Evolutionary conservation across 2,113 vertebrate genomes (phyloP), one percentile per base, ranked within the genome.

Genomic region (Sus scrofa): DNA sequence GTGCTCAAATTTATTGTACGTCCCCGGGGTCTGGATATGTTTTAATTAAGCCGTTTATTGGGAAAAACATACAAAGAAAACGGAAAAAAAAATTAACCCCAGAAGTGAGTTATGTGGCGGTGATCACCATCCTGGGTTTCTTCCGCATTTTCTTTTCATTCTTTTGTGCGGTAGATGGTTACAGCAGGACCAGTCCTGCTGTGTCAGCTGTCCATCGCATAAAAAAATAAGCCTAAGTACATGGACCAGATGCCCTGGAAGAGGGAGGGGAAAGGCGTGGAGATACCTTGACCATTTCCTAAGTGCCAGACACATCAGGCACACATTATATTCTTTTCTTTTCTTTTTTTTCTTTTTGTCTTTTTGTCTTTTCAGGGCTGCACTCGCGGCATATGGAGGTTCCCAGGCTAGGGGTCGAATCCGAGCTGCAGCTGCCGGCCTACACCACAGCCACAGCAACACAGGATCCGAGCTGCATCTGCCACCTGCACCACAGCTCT

Each of bases 1-100:
- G 91, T 22, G 8, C 60, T 97, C 92, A 96, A 83, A 94, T 97
- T 92, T 97, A 97, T 98, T 32, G 0, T 68, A 94, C 86, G 83
- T 97, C 93, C 93, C 97, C 37, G 34, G 88, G 89, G 93, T 95
- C 78, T 92, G 74, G 82, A 88, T 95, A 88, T 81, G 92, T 97
- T 95, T 97, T 97, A 95, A 97, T 98, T 97, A 97, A 95, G 95
- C 94, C 56, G 94, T 95, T 96, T 94, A 94, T 81, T 88, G 92
- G 39, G 88, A 93, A 50, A 95, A 90, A 92, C 20, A 56, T 73
- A 65, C 89, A 68, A 92, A 37, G 89, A 71, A 87, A 70, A 96
- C 85, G 27, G n/a, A 50, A 15, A 44, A 44, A 60, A 92, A 95
- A 82, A 56, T 74, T 22, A 77, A 63, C 78, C 58, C 65, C 74